Conservation (phyloP, 2,797 vertebrate species). For the Leptodactylus fallax region DNA sequence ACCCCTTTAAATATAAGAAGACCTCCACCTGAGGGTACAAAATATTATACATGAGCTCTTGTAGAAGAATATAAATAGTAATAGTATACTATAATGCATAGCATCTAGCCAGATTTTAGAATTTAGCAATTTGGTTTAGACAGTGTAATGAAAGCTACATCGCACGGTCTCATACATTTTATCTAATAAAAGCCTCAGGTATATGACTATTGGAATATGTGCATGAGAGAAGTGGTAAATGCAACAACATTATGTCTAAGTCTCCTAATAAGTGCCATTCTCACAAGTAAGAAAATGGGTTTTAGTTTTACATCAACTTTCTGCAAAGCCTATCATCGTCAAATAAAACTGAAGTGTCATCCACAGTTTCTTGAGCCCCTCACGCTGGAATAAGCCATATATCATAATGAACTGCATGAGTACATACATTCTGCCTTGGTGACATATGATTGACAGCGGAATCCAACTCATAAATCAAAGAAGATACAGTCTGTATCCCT, state of each 20-base stretch:
- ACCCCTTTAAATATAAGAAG: neutral
- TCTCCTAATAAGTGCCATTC: neutral
- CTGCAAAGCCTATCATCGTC: neutral
- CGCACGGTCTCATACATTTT: neutral
- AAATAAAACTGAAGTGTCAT: conserved; percentile 21
- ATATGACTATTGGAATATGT: neutral
- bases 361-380: conserved; percentile 1
- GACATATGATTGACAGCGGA: conserved; percentile 39
- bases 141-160: neutral
- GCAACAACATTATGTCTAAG: neutral
- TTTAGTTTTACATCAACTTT: neutral
- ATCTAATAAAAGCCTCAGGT: neutral
- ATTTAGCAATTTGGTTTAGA: neutral
- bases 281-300: conserved; percentile 32
- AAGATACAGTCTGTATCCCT: neutral
- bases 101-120: neutral
- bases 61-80: neutral
- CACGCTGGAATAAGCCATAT: conserved; percentile 14
- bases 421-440: conserved; percentile 30
- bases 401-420: conserved; percentile 23
- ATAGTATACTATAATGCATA: neutral
- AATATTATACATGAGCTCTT: no score
- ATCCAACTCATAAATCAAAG: conserved; percentile 42
- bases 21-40: neutral
- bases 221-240: neutral